A percentile compares a stretch with the other conserved stretches of the same genome.
phyloP scores from a whole-genome alignment of 2,113 vertebrate genomes.

The Chitala chitala region DNA sequence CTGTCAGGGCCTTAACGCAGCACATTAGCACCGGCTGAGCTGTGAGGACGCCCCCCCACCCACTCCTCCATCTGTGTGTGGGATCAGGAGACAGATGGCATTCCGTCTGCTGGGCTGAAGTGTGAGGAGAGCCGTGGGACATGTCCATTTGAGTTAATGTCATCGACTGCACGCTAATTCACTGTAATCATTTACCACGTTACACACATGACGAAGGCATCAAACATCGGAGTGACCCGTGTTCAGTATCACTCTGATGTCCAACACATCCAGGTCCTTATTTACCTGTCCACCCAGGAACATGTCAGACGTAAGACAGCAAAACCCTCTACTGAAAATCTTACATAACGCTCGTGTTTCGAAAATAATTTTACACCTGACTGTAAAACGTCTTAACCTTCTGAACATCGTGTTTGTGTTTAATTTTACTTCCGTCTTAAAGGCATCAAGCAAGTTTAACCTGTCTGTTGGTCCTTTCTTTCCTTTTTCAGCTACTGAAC shows the following conservation, averaged over 20 bases:
- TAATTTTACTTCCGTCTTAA: no score
- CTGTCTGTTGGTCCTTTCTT: no score
- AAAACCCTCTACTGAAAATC: no score
- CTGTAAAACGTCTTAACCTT: no score
- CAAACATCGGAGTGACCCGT: slow-evolving; percentile 56
- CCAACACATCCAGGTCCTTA: no score
- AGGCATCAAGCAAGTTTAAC: no score
- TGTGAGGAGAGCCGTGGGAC: slow-evolving; percentile 62
- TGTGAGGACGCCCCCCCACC: slow-evolving; percentile 86
- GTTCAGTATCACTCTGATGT: background rate
- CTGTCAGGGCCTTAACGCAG: slow-evolving; percentile 98
- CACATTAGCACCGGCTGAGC: slow-evolving; percentile 81
- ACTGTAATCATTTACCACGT: slow-evolving; percentile 73
- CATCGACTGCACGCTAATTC: slow-evolving; percentile 75
- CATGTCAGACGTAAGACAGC: no score
- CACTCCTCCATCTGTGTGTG: no score
- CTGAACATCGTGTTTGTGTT: no score
- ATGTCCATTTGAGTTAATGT: slow-evolving; percentile 70
- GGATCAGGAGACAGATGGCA: slow-evolving; percentile 90
- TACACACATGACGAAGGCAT: slow-evolving; percentile 62
- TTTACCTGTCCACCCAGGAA: no score
- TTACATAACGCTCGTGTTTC: no score
- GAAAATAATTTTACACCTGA: no score
- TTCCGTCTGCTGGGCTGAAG: slow-evolving; percentile 80
- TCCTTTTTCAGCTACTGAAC: background rate